These are phyloP conservation scores for Hestina assimilis DNA, from an alignment of 1,140 invertebrate genomes.

Conservation along the genomic window DNA sequence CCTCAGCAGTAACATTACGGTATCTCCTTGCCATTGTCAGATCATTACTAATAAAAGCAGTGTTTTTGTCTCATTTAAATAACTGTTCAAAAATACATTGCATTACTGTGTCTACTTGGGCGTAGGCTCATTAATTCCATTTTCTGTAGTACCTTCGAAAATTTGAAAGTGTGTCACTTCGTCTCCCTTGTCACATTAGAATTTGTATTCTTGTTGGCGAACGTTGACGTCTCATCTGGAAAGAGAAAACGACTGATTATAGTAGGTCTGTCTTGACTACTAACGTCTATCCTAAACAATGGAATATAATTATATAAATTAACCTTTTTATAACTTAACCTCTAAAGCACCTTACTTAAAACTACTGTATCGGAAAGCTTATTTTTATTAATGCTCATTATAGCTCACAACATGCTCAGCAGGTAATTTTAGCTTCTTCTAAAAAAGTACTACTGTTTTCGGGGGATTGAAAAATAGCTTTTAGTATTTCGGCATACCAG, in stretches of 20 bases:
- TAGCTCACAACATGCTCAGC: too few relatives aligned
- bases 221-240: constrained; percentile 21
- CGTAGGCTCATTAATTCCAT: constrained; percentile 41
- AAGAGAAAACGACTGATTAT: constrained; percentile 20
- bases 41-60: constrained; percentile 48
- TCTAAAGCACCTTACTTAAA: too few relatives aligned
- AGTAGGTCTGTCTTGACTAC: neutral
- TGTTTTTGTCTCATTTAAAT: constrained; percentile 35
- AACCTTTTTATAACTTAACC: too few relatives aligned
- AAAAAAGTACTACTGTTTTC: too few relatives aligned
- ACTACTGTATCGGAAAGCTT: too few relatives aligned
- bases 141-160: constrained; percentile 30
- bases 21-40: constrained; percentile 49
- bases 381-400: too few relatives aligned
- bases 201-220: constrained; percentile 3
- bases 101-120: constrained; percentile 32
- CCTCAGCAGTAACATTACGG: constrained; percentile 15
- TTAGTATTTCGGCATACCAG: too few relatives aligned
- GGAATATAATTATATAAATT: too few relatives aligned
- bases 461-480: too few relatives aligned
- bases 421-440: too few relatives aligned
- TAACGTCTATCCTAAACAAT: neutral
- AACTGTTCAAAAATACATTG: constrained; percentile 22
- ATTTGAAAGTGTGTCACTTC: constrained; percentile 21
- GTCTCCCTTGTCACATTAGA: constrained; percentile 16